Percentiles rank a stretch among this genome's conserved stretches.
phyloP scores from a whole-genome alignment of 2,797 vertebrate genomes.

The Sphenopsis melanotis region DNA sequence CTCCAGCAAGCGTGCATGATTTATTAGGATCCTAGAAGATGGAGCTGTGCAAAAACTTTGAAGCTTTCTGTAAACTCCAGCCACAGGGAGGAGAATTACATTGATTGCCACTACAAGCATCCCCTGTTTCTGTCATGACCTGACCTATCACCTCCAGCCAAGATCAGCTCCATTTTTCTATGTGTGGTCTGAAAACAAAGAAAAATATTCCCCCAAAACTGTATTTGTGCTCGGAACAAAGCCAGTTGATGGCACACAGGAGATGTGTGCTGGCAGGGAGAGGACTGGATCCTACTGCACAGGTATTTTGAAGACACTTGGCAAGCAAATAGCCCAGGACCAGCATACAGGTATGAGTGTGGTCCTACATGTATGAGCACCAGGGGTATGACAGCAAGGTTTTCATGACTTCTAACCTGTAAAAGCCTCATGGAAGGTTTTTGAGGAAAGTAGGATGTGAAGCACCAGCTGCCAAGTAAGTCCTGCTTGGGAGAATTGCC shows the following conservation, averaged over 20 bases:
- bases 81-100: not conserved
- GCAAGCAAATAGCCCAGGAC: not conserved
- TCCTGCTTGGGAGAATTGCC: not conserved
- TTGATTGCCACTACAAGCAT: not conserved
- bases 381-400: not conserved
- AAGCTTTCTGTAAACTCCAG: not conserved
- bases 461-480: not conserved
- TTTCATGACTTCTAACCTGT: not conserved
- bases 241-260: not conserved
- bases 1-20: not conserved
- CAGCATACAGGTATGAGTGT: accelerated
- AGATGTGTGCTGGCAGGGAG: not conserved
- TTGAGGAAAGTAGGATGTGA: not conserved
- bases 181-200: not conserved
- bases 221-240: not conserved
- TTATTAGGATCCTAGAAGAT: not conserved
- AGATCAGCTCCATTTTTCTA: not conserved
- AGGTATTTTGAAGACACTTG: not conserved
- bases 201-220: not conserved
- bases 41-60: accelerated
- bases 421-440: not conserved
- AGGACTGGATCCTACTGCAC: not conserved
- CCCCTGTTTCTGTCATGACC: not conserved
- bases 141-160: not conserved
- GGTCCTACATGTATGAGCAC: not conserved